Conservation (phyloP, 2,797 vertebrate genomes). For the Clamator glandarius region DNA sequence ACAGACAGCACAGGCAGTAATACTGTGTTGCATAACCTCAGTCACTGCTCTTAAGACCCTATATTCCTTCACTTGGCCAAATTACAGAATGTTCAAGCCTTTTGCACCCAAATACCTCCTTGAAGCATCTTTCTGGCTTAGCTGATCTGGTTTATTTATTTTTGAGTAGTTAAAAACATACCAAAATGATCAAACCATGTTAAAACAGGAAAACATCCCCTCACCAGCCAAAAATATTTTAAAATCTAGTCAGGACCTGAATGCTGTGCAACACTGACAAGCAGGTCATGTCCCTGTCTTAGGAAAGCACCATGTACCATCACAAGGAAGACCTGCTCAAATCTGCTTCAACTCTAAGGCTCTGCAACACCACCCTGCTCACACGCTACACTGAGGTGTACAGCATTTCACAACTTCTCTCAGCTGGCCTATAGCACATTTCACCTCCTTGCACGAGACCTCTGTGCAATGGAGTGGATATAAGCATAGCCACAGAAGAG, state of each 20-base stretch:
- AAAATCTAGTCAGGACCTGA: not conserved
- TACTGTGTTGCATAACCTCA: not conserved
- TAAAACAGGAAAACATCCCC: not conserved
- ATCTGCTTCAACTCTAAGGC: not conserved
- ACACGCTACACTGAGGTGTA: rapidly evolving
- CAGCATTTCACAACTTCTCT: not conserved
- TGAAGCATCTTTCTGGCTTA: not conserved
- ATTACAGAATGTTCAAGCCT: not conserved
- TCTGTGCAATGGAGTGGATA: rapidly evolving
- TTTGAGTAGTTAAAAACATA: not conserved
- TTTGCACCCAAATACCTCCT: not conserved
- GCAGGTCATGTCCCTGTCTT: too few relatives aligned
- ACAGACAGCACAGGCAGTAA: not conserved
- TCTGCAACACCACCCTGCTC: not conserved
- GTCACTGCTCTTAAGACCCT: not conserved
- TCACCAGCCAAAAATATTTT: not conserved
- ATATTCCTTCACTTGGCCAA: not conserved
- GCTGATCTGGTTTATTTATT: not conserved
- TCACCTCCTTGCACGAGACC: not conserved
- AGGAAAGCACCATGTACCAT: not conserved
- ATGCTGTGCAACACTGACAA: not conserved
- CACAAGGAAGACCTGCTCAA: not conserved
- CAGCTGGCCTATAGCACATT: not conserved
- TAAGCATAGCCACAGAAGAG: not conserved
- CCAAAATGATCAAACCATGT: not conserved